Evolutionary conservation across 2,113 vertebrate species (phyloP), one percentile per base, ranked within the genome.

Genomic region (Ailurus styani): DNA sequence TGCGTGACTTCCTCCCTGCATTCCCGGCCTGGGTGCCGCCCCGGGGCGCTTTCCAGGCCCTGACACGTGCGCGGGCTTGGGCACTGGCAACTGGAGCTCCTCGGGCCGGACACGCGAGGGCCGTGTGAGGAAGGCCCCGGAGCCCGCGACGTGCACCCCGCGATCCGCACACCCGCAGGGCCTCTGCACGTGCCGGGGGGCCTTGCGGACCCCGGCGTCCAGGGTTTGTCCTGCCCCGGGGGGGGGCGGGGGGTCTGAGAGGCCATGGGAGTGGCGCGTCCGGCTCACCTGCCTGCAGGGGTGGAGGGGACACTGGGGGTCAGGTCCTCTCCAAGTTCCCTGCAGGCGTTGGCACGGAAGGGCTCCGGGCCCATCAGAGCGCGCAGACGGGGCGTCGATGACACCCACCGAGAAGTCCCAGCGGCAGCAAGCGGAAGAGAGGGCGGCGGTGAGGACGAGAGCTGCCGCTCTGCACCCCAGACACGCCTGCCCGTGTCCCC

Each of bases 1-100:
- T 34, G 13, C 52, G 42, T 18, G 55, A 82, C 18, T 20, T 70
- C 52, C 17, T 31, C 23, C 31, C 54, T 50, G 27, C 42, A 31
- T 20, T 42, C 12, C 3, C 1, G 0, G 34, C 70, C 18, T 34
- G 20, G 4, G 1, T 1, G 10, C 27, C 8, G 60, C 3, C 62
- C 2, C 60, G 11, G 27, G n/a, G 25, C 42, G 23, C 57, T 29
- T n/a, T 50, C 31, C 6, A 27, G 5, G 34, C 45, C 14, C 42
- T 4, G 31, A 37, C 37, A n/a, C 66, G 9, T 13, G 29, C 23
- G 21, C 18, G 47, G n/a, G 23, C 85, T 54, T 25, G 54, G 64
- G 6, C 12, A 3, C 42, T 31, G 21, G 21, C 1, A n/a, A 13
- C n/a, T 40, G 40, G n/a, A 18, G n/a, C n/a, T 7, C 7, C 25